Evolutionary conservation across 1,140 invertebrate genomes (phyloP), one percentile per base, ranked within the genome.

Genomic region (Papilio xuthus): DNA sequence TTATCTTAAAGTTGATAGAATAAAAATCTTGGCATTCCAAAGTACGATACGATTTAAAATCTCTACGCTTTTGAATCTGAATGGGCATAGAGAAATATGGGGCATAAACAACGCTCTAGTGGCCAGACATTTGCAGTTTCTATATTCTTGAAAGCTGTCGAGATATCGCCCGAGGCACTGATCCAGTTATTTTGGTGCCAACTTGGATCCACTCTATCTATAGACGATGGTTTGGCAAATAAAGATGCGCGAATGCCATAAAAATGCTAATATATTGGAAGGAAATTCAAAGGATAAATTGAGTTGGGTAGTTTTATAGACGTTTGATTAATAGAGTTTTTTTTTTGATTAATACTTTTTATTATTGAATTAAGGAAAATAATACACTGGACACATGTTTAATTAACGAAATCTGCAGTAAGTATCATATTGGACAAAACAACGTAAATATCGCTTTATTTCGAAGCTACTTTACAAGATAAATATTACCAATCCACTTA

Each of bases 221-320:
- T 56, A 76, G 53, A 60, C 32, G 73, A 20, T 41, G 50, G 53
- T 18, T 28, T 73, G 37, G 37, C 37, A 47, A 73, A 73, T 50
- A 47, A 76, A 76, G 63, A 60, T 76, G 32, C 74, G 50, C 15
- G 18, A 41, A 32, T 37, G 53, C 74, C 53, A 76, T 76, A 60
- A 76, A 76, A 76, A 76, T 76, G 74, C 74, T 76, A 76, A 76
- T 76, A 63, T 20, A 41, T 63, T 74, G 71, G 71, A 73, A 73
- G 41, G 53, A 41, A 60, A 42, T 60, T 26, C 23, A 63, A 60
- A 15, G 13, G 60, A 28, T 15, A 63, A 28, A 63, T 63, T 32
- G 26, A 32, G n/a, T n/a, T n/a, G n/a, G 26, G 23, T 26, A 60
- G 56, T 67, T 28, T 67, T 60, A 26, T 26, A 26, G 4, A 18